phyloP scores from a whole-genome alignment of 2,888 invertebrate genomes.

The Celastrina argiolus region DNA sequence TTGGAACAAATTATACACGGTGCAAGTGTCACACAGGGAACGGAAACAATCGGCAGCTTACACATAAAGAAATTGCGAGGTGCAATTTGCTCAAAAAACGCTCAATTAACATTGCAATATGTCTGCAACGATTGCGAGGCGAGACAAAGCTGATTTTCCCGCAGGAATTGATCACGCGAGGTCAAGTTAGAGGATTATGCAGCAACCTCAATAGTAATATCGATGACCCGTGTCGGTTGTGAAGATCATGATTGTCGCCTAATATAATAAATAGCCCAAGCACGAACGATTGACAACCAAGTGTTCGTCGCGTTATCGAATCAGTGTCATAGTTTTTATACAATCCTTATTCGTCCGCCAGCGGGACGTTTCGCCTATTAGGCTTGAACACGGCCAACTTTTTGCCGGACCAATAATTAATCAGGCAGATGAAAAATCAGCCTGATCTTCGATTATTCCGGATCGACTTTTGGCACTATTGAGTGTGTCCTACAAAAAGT shows the following conservation, averaged over 20 bases:
- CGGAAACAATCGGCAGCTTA: conserved; percentile 17
- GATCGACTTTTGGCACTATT: too few species aligned
- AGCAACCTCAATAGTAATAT: conserved; percentile 31
- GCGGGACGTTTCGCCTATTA: too few species aligned
- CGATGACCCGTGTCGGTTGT: not conserved
- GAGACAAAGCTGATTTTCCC: conserved; percentile 52
- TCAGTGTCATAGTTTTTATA: too few species aligned
- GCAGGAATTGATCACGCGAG: conserved; percentile 63
- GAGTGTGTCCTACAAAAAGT: too few species aligned
- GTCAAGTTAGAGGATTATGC: conserved; percentile 45
- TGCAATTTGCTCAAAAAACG: conserved; percentile 13
- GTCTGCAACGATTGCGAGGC: conserved; percentile 34
- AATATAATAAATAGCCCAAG: not conserved
- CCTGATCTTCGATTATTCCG: too few species aligned
- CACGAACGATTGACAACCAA: too few species aligned
- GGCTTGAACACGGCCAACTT: too few species aligned
- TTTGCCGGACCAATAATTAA: too few species aligned
- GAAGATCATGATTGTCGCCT: not conserved
- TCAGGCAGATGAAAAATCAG: too few species aligned
- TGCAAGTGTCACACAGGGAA: not conserved
- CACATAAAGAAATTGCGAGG: conserved; percentile 18
- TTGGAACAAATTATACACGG: too few species aligned
- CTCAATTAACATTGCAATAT: conserved; percentile 33
- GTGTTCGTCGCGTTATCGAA: too few species aligned
- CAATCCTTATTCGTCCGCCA: too few species aligned